These are phyloP conservation scores for Cheilosia pagana DNA, from an alignment of 2,888 invertebrate species.

Conservation along the genomic window DNA sequence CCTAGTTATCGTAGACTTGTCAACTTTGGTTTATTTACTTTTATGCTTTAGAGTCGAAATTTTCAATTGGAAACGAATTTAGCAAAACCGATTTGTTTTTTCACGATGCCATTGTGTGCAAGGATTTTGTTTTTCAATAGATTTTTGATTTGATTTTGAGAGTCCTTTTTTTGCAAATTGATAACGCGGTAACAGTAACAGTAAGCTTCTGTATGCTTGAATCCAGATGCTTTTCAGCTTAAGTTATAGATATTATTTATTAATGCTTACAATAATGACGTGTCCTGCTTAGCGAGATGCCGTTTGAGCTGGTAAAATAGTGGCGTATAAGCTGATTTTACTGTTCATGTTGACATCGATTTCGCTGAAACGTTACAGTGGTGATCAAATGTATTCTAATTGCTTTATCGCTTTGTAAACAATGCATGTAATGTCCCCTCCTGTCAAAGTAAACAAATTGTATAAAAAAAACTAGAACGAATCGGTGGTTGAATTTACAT, in stretches of 20 bases:
- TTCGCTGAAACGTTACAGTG: constrained; percentile 76
- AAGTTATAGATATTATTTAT: constrained; percentile 46
- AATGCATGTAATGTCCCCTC: constrained; percentile 70
- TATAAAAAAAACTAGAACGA: neutral
- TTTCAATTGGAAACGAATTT: constrained; percentile 63
- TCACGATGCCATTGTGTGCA: constrained; percentile 70
- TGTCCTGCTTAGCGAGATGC: constrained; percentile 70
- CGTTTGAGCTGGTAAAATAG: constrained; percentile 55
- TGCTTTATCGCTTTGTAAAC: constrained; percentile 71
- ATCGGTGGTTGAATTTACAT: constrained; percentile 4
- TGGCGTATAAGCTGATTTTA: constrained; percentile 27
- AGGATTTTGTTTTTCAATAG: constrained; percentile 63
- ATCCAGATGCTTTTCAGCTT: constrained; percentile 70
- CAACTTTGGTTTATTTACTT: constrained; percentile 21
- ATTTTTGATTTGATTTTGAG: constrained; percentile 46
- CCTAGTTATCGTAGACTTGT: constrained; percentile 47
- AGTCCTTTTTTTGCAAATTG: constrained; percentile 51
- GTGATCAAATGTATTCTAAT: constrained; percentile 76
- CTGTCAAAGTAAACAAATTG: constrained; percentile 42
- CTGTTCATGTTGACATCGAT: constrained; percentile 38
- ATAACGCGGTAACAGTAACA: constrained; percentile 37
- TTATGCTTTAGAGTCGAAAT: constrained; percentile 64
- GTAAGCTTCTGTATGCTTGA: constrained; percentile 68
- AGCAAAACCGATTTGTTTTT: constrained; percentile 46
- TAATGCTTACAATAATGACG: constrained; percentile 48